A percentile compares a stretch with the other conserved stretches of the same genome.
Conservation (phyloP, 2,113 vertebrate species). For the Calidris pygmaea region DNA sequence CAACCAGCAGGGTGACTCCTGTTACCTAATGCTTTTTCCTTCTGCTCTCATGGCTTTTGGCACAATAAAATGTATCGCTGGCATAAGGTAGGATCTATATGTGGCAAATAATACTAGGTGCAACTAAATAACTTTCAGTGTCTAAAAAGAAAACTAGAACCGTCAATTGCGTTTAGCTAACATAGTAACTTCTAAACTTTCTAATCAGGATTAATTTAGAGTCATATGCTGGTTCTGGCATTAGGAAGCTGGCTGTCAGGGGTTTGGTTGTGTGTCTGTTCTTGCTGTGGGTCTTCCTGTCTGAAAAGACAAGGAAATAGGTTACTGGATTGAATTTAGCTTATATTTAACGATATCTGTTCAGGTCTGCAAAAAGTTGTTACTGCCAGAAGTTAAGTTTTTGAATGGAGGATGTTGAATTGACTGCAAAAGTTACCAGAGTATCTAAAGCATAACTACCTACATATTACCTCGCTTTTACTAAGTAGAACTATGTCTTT, state of each 20-base stretch:
- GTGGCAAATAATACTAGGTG: background rate
- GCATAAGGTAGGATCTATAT: background rate
- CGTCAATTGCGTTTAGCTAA: background rate
- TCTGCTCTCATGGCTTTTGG: background rate
- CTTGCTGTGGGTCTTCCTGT: background rate
- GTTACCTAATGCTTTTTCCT: background rate
- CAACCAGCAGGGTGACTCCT: background rate
- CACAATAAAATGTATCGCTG: background rate
- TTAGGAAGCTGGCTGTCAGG: background rate
- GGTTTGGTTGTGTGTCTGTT: background rate
- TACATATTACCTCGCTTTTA: background rate
- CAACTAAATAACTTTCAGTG: background rate
- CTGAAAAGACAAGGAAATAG: background rate
- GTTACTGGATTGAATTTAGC: background rate
- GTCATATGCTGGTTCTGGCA: background rate
- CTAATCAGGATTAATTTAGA: background rate
- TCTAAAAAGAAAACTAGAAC: background rate
- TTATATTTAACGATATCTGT: background rate
- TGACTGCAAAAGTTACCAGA: background rate
- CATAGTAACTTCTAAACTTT: background rate
- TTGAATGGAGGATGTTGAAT: background rate
- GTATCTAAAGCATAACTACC: background rate
- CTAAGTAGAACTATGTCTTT: background rate
- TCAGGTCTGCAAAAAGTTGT: background rate
- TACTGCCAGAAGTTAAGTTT: background rate